phyloP scores from a whole-genome alignment of 2,888 invertebrate genomes.

The Antitype chi region DNA sequence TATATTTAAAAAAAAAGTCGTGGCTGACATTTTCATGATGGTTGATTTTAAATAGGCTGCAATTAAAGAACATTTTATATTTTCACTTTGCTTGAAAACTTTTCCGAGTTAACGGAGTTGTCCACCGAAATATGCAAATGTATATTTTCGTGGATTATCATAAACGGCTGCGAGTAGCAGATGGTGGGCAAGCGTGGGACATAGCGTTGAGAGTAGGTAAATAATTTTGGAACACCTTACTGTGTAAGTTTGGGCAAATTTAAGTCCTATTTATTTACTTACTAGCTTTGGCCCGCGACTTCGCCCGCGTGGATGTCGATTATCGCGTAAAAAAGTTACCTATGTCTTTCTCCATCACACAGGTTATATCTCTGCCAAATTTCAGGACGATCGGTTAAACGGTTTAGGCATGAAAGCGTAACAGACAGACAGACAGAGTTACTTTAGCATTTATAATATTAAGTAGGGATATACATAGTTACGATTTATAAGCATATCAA shows the following conservation, averaged over 20 bases:
- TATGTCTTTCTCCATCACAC: too few relatives aligned
- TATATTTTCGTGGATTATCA: conserved; percentile 46
- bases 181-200: conserved; percentile 11
- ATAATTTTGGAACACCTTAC: conserved; percentile 7
- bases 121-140: conserved; percentile 43
- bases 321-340: too few relatives aligned
- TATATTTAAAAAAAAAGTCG: not conserved
- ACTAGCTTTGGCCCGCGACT: too few relatives aligned
- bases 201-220: conserved; percentile 6
- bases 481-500: conserved; percentile 3
- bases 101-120: conserved; percentile 30
- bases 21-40: not conserved
- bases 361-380: too few relatives aligned
- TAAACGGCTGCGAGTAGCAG: conserved; percentile 34
- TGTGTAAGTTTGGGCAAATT: conserved; percentile 10
- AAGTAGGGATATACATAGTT: not conserved
- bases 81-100: conserved; percentile 24
- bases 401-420: too few relatives aligned
- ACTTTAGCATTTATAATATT: too few relatives aligned
- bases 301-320: too few relatives aligned
- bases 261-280: not conserved
- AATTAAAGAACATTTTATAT: conserved; percentile 27
- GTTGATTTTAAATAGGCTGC: conserved; percentile 24
- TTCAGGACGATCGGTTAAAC: too few relatives aligned
- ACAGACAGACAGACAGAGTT: too few relatives aligned